Conservation (phyloP, 2,888 invertebrate species). For the Ferdinandea cuprea region DNA sequence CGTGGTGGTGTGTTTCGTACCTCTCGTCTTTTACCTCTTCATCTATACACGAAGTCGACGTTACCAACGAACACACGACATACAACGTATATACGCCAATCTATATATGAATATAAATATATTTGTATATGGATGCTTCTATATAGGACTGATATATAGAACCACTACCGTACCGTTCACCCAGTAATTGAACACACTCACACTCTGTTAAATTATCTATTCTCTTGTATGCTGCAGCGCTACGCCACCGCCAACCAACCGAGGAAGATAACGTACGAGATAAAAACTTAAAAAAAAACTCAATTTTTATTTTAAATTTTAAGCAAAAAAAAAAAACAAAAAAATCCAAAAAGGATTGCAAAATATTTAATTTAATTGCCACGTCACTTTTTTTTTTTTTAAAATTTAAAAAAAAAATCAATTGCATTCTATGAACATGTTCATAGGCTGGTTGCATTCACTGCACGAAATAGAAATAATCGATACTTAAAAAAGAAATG, state of each 20-base stretch:
- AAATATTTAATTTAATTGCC: background rate
- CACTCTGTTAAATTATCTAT: slow-evolving; percentile 65
- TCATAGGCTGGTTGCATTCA: slow-evolving; percentile 48
- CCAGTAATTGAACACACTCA: slow-evolving; percentile 71
- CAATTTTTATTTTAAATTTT: slow-evolving; percentile 15
- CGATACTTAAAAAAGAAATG: slow-evolving; percentile 33
- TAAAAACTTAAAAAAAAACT: slow-evolving; percentile 53
- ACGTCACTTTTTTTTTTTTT: slow-evolving; percentile 7
- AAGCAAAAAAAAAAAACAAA: background rate
- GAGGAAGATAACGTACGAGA: slow-evolving; percentile 70
- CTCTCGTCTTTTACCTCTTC: slow-evolving; percentile 32
- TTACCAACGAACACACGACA: slow-evolving; percentile 9
- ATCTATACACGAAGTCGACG: background rate
- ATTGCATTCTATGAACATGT: slow-evolving; percentile 43
- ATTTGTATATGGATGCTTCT: slow-evolving; percentile 38
- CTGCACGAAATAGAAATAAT: slow-evolving; percentile 35
- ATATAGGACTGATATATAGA: slow-evolving; percentile 57
- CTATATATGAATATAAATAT: no score
- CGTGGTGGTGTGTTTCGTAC: slow-evolving; percentile 41
- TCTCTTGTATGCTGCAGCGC: slow-evolving; percentile 54
- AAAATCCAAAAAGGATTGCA: background rate
- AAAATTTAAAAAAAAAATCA: background rate
- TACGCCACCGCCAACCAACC: slow-evolving; percentile 67
- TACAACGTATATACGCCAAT: background rate
- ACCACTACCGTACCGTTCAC: slow-evolving; percentile 59